Conservation (phyloP, 2,797 vertebrate species). For the Periparus ater region DNA sequence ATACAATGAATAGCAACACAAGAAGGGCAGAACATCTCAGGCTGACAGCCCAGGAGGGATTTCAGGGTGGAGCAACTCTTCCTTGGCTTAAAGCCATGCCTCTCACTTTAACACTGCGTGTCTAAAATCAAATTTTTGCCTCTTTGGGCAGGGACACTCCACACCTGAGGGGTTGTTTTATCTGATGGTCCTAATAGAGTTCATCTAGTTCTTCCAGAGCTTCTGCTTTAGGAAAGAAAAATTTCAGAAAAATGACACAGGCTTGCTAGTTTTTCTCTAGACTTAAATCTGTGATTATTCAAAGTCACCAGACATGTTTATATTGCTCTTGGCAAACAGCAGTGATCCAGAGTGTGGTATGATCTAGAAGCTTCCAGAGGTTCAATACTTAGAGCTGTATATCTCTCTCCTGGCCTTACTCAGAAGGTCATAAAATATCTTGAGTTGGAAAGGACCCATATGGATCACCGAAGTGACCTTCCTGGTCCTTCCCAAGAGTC, state of each 20-base stretch:
- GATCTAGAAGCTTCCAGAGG: background rate
- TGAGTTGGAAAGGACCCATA: background rate
- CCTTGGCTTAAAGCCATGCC: no score
- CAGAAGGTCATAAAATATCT: background rate
- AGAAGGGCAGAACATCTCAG: no score
- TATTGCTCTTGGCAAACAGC: background rate
- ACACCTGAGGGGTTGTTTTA: background rate
- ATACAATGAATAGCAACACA: no score
- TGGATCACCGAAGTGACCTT: no score
- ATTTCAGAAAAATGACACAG: background rate
- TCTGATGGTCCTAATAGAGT: background rate
- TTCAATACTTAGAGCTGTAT: background rate
- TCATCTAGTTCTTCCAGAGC: background rate
- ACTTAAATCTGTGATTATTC: background rate
- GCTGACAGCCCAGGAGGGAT: no score
- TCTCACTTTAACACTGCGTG: no score
- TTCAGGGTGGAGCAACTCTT: no score
- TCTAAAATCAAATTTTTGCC: no score
- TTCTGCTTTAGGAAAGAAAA: background rate
- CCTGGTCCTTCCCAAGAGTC: background rate
- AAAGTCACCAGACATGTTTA: background rate
- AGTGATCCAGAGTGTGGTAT: background rate
- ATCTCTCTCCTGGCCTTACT: background rate
- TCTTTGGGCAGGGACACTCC: no score
- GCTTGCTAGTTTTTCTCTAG: background rate